A percentile compares a stretch with the other conserved stretches of the same genome.
Evolutionary conservation across 1,140 invertebrate genomes (phyloP).

Genomic region (Camponotus floridanus): DNA sequence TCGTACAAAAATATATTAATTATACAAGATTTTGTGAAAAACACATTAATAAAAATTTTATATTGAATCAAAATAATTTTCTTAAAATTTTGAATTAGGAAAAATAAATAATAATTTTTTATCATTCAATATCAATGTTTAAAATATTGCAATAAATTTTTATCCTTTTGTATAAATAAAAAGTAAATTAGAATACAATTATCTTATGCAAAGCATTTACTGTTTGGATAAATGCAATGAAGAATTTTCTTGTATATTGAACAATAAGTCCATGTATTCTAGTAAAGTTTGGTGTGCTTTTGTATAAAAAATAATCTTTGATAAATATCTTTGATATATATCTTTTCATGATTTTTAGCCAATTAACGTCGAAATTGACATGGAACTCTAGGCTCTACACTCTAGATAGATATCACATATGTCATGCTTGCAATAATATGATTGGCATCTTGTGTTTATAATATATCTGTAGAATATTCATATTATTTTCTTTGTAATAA

Average conservation of each 20-base stretch:
- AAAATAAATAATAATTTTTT: background rate
- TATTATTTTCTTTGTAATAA: constrained; percentile 27
- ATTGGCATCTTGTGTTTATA: constrained; percentile 30
- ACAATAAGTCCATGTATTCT: constrained; percentile 8
- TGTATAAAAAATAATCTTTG: constrained; percentile 58
- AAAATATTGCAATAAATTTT: background rate
- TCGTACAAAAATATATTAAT: background rate
- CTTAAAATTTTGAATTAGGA: background rate
- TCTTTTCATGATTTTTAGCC: constrained; percentile 33
- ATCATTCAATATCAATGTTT: background rate
- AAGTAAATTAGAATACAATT: background rate
- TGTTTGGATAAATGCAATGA: background rate
- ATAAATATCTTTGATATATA: constrained; percentile 47
- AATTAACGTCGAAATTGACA: constrained; percentile 22
- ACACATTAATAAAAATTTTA: background rate
- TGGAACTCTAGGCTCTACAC: constrained; percentile 4
- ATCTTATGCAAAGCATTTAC: background rate
- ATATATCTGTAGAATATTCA: constrained; percentile 25
- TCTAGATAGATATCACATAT: constrained; percentile 50
- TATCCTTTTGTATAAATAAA: background rate
- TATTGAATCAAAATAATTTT: background rate
- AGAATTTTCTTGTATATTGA: constrained; percentile 11
- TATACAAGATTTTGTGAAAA: background rate
- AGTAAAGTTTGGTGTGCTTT: constrained; percentile 8
- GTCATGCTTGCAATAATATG: constrained; percentile 33